phyloP scores from a whole-genome alignment of 2,797 vertebrate genomes.

The Dermochelys coriacea region DNA sequence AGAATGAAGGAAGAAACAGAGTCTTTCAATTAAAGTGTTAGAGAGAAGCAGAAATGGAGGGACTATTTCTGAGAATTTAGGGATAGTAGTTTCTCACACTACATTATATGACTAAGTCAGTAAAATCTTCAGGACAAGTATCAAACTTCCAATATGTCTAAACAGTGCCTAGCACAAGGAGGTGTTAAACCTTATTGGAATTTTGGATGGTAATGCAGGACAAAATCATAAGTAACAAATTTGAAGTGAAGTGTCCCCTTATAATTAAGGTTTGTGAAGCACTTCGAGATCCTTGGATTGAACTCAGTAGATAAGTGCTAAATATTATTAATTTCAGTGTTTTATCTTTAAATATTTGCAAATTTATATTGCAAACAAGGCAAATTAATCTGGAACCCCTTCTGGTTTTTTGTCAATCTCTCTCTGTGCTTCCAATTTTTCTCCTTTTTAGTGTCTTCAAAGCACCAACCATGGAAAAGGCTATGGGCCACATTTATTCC shows the following conservation, averaged over 20 bases:
- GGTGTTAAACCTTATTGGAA: background rate
- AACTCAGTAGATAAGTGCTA: background rate
- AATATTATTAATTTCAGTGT: background rate
- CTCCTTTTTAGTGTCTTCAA: background rate
- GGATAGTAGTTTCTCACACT: background rate
- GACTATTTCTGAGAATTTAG: background rate
- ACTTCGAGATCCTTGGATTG: background rate
- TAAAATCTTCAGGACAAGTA: background rate
- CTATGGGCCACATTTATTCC: background rate
- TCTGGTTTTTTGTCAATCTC: background rate
- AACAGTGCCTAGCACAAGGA: background rate
- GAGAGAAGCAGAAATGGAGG: background rate
- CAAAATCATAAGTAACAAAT: background rate
- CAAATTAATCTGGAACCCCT: background rate
- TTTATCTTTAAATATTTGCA: background rate
- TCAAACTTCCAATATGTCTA: background rate
- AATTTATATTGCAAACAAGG: background rate
- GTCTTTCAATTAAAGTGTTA: rapidly evolving
- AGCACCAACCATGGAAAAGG: background rate
- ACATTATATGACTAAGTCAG: background rate
- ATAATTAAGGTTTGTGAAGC: background rate
- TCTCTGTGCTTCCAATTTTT: background rate
- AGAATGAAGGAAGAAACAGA: background rate
- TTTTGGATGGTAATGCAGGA: background rate
- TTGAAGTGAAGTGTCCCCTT: background rate